A percentile compares a stretch with the other conserved stretches of the same genome.
These are phyloP conservation scores for Gavia stellata DNA, from an alignment of 2,113 vertebrate genomes.

Conservation along the genomic window DNA sequence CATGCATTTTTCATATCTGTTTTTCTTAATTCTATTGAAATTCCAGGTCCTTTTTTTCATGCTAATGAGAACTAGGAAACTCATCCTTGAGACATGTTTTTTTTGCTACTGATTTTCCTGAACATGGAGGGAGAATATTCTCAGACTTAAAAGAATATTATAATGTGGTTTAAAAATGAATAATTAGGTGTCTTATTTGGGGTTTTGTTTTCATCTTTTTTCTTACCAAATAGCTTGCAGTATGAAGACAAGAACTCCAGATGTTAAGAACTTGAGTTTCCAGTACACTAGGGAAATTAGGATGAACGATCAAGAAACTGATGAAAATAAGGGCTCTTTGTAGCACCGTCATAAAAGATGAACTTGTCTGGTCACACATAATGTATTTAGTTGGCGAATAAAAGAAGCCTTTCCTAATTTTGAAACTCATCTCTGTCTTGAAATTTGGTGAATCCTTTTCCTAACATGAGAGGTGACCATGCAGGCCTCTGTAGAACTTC, in stretches of 20 bases:
- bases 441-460: neutral
- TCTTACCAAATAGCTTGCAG: neutral
- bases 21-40: neutral
- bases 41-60: neutral
- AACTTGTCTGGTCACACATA: neutral
- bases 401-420: neutral
- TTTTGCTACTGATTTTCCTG: neutral
- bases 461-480: neutral
- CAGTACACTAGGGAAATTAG: conserved; percentile 23
- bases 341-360: neutral
- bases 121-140: neutral
- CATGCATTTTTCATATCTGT: neutral
- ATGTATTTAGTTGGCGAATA: neutral
- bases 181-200: neutral
- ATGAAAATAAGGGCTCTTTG: neutral
- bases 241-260: neutral
- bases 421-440: neutral
- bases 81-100: neutral
- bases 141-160: neutral
- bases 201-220: neutral
- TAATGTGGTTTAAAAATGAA: neutral
- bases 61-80: neutral
- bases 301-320: neutral
- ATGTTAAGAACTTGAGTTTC: neutral
- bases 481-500: neutral